Conservation (phyloP, 2,797 vertebrate species). For the Parotocinclus haroldoi region DNA sequence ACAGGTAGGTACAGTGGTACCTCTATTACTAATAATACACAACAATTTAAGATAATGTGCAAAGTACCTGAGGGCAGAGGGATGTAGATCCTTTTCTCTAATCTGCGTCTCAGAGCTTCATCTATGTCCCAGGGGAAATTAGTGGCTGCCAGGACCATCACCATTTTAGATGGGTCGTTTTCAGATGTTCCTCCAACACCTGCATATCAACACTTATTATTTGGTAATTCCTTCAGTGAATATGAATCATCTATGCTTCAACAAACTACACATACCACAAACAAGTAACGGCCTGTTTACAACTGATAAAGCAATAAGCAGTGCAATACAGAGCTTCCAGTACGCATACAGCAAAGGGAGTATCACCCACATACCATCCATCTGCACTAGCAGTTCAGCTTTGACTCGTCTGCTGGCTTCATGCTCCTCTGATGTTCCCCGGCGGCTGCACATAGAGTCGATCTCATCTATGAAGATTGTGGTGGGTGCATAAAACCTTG, state of each 20-base stretch:
- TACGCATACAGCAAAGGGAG: neutral
- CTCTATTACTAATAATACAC: too few species aligned
- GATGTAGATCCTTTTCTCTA: conserved; percentile 98
- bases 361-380: conserved; percentile 81
- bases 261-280: too few species aligned
- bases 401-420: conserved; percentile 96
- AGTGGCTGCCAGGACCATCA: conserved; percentile 97
- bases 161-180: conserved; percentile 98
- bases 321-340: too few species aligned
- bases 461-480: conserved; percentile 99
- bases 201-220: conserved; percentile 44
- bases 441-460: conserved; percentile 95
- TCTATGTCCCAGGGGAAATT: conserved; percentile 99
- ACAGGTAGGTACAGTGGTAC: too few species aligned
- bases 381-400: conserved; percentile 93
- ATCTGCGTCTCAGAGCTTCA: conserved; percentile 88
- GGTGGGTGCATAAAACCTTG: conserved; percentile 92
- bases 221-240: too few species aligned
- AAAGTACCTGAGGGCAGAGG: conserved; percentile 89
- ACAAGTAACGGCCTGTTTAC: too few species aligned
- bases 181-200: conserved; percentile 92
- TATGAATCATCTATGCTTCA: too few species aligned
- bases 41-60: neutral
- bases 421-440: conserved; percentile 95
- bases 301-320: too few species aligned